phyloP scores from a whole-genome alignment of 2,113 vertebrate species.

The Zosterops hypoxanthus region DNA sequence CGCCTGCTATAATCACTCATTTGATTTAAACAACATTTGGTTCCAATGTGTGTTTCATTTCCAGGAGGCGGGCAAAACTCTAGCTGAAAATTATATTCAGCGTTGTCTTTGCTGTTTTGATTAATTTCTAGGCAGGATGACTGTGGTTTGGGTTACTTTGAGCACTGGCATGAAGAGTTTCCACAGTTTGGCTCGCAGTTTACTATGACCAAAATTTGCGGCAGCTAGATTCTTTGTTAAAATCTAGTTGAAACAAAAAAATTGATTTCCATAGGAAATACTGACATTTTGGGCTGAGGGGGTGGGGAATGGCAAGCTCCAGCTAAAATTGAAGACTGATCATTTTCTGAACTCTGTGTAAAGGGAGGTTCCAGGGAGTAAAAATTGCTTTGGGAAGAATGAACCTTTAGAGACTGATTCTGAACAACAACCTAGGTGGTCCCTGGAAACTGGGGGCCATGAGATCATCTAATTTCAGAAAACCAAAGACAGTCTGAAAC shows the following conservation, averaged over 20 bases:
- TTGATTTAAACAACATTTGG: slow-evolving; percentile 64
- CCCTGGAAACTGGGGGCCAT: neutral
- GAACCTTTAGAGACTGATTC: neutral
- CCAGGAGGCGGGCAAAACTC: slow-evolving; percentile 24
- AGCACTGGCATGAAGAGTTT: slow-evolving; percentile 43
- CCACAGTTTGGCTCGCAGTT: neutral
- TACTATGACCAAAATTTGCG: slow-evolving; percentile 20
- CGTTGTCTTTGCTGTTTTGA: slow-evolving; percentile 49
- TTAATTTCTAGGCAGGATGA: slow-evolving; percentile 64
- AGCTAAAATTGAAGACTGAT: neutral
- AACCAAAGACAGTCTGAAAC: slow-evolving; percentile 15
- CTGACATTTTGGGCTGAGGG: neutral
- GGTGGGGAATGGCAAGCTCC: neutral
- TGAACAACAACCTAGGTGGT: slow-evolving; percentile 32
- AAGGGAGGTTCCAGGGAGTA: neutral
- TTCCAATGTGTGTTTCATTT: slow-evolving; percentile 54
- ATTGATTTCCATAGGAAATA: slow-evolving; percentile 22
- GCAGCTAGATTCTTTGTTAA: slow-evolving; percentile 23
- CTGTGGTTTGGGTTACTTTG: slow-evolving; percentile 61
- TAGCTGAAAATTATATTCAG: slow-evolving; percentile 51
- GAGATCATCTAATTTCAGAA: slow-evolving; percentile 37
- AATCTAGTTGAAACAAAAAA: neutral
- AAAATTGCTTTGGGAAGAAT: slow-evolving; percentile 2
- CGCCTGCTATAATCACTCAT: slow-evolving; percentile 43
- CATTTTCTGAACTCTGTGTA: neutral